Evolutionary conservation across 1,140 invertebrate species (phyloP).

Genomic region (Caenorhabditis briggsae): DNA sequence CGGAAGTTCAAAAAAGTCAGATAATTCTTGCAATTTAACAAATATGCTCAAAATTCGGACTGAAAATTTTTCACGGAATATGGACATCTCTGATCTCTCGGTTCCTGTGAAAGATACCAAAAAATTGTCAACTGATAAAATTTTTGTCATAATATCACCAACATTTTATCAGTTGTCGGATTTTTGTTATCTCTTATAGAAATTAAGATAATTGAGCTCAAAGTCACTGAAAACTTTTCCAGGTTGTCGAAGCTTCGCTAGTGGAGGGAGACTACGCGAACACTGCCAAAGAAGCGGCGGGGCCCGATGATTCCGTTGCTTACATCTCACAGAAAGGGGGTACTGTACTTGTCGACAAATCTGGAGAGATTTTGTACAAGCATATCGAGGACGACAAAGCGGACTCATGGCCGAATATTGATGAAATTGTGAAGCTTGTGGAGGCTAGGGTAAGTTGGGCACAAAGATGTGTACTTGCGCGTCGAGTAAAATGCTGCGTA

Average conservation of each 20-base stretch:
- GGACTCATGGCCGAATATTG: conserved; percentile 35
- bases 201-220: background rate
- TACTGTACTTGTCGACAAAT: conserved; percentile 47
- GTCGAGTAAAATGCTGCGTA: too few species aligned
- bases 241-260: conserved; percentile 50
- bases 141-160: too few species aligned
- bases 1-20: too few species aligned
- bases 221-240: background rate
- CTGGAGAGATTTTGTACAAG: conserved; percentile 55
- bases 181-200: background rate
- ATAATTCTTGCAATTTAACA: too few species aligned
- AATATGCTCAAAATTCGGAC: too few species aligned
- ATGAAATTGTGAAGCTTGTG: conserved; percentile 27
- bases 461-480: too few species aligned
- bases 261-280: conserved; percentile 24
- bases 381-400: conserved; percentile 44
- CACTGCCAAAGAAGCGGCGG: background rate
- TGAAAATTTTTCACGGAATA: too few species aligned
- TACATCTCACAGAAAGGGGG: conserved; percentile 58
- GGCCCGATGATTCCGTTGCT: conserved; percentile 18
- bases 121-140: too few species aligned
- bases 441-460: conserved; percentile 16
- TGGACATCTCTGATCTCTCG: too few species aligned
- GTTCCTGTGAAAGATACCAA: too few species aligned
- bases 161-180: too few species aligned